phyloP scores from a whole-genome alignment of 2,888 invertebrate genomes.

The Limnephilus auricula region DNA sequence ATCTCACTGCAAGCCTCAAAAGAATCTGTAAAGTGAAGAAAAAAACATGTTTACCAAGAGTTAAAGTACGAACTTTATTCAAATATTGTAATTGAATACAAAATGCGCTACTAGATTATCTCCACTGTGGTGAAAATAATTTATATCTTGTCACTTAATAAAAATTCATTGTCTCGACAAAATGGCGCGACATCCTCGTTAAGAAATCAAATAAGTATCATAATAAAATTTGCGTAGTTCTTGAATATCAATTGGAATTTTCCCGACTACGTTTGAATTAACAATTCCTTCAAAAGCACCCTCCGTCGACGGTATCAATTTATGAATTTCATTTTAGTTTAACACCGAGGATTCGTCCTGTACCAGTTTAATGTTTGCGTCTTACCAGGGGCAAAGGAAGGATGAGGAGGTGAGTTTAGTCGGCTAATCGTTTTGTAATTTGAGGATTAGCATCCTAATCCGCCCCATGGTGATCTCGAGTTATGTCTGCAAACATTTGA shows the following conservation, averaged over 20 bases:
- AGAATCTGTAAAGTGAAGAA: background rate
- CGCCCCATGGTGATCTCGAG: conserved; percentile 51
- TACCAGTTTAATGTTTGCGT: background rate
- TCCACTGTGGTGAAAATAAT: background rate
- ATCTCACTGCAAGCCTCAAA: background rate
- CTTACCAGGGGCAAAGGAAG: background rate
- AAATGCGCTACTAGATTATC: background rate
- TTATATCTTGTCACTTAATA: background rate
- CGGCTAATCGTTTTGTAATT: conserved; percentile 57
- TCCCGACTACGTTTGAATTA: background rate
- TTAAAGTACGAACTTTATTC: background rate
- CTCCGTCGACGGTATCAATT: conserved; percentile 3
- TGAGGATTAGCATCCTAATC: conserved; percentile 52
- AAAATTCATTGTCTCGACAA: conserved; percentile 16
- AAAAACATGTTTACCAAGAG: background rate
- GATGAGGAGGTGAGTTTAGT: conserved; percentile 33
- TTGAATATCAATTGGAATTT: conserved; percentile 17
- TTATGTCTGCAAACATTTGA: conserved; percentile 55
- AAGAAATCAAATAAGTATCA: conserved; percentile 15
- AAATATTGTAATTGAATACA: background rate
- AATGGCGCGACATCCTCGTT: conserved; percentile 16
- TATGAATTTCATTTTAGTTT: conserved; percentile 24
- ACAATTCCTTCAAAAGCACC: background rate
- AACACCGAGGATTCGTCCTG: conserved; percentile 6
- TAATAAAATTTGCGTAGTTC: conserved; percentile 16